Evolutionary conservation across 2,113 vertebrate genomes (phyloP).

Genomic region (Triplophysa tibetana): DNA sequence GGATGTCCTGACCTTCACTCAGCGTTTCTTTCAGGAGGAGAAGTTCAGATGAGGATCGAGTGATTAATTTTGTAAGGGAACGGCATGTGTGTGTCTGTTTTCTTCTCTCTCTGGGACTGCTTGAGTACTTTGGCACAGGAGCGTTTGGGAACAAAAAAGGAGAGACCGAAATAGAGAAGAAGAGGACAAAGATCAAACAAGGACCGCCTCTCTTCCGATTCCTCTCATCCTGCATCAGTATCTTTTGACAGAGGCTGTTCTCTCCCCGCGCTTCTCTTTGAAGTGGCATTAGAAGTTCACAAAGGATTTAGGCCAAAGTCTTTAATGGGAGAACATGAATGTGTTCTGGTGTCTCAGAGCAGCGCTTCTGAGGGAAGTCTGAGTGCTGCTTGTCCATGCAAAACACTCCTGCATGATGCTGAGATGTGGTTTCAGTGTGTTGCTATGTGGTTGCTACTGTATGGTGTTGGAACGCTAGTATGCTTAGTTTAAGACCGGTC

Average conservation of each 20-base stretch:
- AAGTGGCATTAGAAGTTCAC: conserved; percentile 23
- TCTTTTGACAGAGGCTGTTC: conserved; percentile 18
- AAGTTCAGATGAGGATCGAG: conserved; percentile 39
- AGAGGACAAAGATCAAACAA: conserved; percentile 35
- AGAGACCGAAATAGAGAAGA: conserved; percentile 32
- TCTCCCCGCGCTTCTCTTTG: not conserved
- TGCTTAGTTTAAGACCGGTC: not conserved
- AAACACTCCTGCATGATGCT: not conserved
- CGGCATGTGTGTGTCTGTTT: conserved; percentile 38
- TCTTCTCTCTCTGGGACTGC: not conserved
- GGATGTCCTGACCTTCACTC: conserved; percentile 41
- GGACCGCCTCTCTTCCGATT: conserved; percentile 2
- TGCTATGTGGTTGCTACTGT: no score
- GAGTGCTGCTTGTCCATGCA: not conserved
- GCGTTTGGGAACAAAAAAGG: conserved; percentile 26
- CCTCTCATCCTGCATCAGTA: conserved; percentile 25
- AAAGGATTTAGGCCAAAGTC: conserved; percentile 30
- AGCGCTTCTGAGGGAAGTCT: not conserved
- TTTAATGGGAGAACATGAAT: conserved; percentile 15
- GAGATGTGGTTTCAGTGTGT: no score
- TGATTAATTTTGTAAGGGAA: conserved; percentile 49
- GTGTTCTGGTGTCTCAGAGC: conserved; percentile 1
- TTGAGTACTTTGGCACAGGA: conserved; percentile 21
- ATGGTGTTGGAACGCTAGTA: no score
- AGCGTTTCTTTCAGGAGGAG: conserved; percentile 39